Evolutionary conservation across 2,797 vertebrate genomes (phyloP).

Genomic region (Sarcophilus harrisii): DNA sequence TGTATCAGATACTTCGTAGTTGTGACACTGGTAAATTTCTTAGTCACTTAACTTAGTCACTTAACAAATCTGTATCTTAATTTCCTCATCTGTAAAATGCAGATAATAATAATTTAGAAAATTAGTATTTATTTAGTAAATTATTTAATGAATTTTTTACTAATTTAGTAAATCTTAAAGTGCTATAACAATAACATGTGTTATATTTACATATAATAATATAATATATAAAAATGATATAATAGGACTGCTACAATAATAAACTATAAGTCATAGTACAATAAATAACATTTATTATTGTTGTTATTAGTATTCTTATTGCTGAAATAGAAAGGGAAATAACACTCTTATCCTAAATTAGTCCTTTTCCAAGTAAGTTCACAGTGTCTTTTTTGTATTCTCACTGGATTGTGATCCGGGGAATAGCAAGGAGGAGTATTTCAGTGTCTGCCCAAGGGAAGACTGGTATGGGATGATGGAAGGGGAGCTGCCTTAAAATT

Average conservation of each 20-base stretch:
- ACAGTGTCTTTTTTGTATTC: not conserved
- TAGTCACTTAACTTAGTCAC: slow-evolving; percentile 1
- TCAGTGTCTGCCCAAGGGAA: not conserved
- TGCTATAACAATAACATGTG: not conserved
- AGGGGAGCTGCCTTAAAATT: not conserved
- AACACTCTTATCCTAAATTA: not conserved
- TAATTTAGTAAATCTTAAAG: not conserved
- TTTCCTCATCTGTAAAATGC: not conserved
- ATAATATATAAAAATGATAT: not conserved
- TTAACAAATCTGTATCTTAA: slow-evolving; percentile 13
- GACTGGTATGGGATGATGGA: not conserved
- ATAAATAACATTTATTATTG: not conserved
- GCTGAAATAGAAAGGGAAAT: not conserved
- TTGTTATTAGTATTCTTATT: not conserved
- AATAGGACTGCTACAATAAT: not conserved
- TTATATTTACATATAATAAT: not conserved
- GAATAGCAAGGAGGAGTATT: not conserved
- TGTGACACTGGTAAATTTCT: not conserved
- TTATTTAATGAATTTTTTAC: too few species aligned
- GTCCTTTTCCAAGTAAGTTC: not conserved
- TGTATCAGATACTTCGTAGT: not conserved
- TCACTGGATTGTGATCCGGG: not conserved
- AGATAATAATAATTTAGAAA: not conserved
- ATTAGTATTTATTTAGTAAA: too few species aligned
- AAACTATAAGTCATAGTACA: not conserved